These are phyloP conservation scores for Ischnura elegans DNA, from an alignment of 2,888 invertebrate species.

Conservation along the genomic window DNA sequence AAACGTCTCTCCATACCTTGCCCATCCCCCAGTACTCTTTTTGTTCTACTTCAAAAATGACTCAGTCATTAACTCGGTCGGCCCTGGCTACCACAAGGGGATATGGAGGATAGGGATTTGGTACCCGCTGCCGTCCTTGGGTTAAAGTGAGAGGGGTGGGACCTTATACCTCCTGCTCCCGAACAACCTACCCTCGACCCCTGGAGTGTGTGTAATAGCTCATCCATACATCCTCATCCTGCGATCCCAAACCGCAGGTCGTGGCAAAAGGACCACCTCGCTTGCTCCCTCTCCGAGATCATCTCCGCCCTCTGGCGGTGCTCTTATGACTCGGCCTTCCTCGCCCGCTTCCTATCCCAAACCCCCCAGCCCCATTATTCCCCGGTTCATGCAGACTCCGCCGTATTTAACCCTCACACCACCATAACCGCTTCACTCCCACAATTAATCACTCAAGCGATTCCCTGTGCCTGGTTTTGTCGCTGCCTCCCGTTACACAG, in stretches of 20 bases:
- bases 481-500: neutral
- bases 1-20: too few relatives aligned
- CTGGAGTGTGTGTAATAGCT: constrained; percentile 29
- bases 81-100: too few relatives aligned
- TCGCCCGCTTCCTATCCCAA: neutral
- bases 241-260: constrained; percentile 40
- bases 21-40: too few relatives aligned
- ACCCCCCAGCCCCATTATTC: neutral
- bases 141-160: too few relatives aligned
- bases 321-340: neutral
- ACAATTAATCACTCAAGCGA: neutral
- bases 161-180: neutral
- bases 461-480: neutral
- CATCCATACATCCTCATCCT: constrained; percentile 2
- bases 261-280: constrained; percentile 75
- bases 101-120: too few relatives aligned
- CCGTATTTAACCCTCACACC: neutral
- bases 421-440: neutral
- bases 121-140: too few relatives aligned
- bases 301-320: neutral
- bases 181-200: neutral
- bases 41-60: too few relatives aligned
- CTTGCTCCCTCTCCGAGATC: constrained; percentile 63
- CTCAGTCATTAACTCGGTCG: too few relatives aligned
- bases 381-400: neutral